Evolutionary conservation across 2,797 vertebrate species (phyloP).

Genomic region (Mareca strepera): DNA sequence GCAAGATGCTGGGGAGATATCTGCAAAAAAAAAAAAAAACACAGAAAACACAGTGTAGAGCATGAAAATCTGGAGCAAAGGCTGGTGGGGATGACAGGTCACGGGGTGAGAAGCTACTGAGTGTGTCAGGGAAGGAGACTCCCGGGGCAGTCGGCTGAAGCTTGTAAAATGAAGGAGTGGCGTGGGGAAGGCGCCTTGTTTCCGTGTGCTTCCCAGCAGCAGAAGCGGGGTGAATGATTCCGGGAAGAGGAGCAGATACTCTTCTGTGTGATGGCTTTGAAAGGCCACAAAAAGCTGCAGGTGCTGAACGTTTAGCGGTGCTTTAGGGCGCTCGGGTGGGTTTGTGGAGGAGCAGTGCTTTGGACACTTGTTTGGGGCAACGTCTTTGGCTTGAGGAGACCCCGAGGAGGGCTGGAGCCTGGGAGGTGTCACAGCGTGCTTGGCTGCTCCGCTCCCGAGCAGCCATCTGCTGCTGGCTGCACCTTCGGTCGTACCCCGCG

Average conservation of each 20-base stretch:
- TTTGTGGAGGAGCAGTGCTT: not conserved
- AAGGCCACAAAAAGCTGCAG: not conserved
- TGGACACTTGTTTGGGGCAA: fast-evolving
- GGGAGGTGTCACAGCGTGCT: not conserved
- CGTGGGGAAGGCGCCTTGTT: not conserved
- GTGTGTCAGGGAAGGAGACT: not conserved
- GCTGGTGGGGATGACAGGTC: not conserved
- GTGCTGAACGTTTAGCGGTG: not conserved
- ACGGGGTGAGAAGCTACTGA: not conserved
- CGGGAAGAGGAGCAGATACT: not conserved
- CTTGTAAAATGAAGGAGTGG: not conserved
- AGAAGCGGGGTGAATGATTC: not conserved
- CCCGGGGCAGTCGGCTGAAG: not conserved
- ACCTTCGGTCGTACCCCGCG: fast-evolving
- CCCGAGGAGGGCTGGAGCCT: not conserved
- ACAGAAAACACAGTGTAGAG: not conserved
- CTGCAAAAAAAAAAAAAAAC: too few species aligned
- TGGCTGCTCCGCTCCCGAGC: not conserved
- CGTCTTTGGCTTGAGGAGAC: not conserved
- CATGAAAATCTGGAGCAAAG: fast-evolving
- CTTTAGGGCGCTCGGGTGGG: not conserved
- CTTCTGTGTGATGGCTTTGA: not conserved
- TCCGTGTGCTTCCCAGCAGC: not conserved
- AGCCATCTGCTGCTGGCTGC: not conserved
- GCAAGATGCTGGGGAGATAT: not conserved